A percentile compares a stretch with the other conserved stretches of the same genome.
Evolutionary conservation across 2,888 invertebrate genomes (phyloP).

Genomic region (Acleris holmiana): DNA sequence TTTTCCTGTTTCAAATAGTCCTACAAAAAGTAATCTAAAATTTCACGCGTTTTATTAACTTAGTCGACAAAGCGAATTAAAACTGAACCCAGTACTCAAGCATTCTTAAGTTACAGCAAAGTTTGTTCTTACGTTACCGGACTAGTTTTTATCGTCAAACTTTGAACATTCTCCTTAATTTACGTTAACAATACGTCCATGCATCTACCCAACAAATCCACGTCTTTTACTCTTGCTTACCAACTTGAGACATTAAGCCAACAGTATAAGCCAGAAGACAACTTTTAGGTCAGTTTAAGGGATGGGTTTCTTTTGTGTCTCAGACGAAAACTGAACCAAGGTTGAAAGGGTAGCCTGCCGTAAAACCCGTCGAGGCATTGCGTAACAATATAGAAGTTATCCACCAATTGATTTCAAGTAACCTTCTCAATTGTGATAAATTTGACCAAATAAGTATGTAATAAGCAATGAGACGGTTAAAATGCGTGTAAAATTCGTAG

Average conservation of each 20-base stretch:
- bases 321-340: not conserved
- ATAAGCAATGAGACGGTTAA: no score
- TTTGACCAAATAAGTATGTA: no score
- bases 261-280: conserved; percentile 1
- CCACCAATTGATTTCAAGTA: no score
- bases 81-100: conserved; percentile 54
- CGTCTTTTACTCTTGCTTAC: conserved; percentile 14
- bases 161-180: conserved; percentile 68
- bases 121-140: conserved; percentile 65
- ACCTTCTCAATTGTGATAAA: no score
- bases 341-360: not conserved
- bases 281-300: conserved; percentile 6
- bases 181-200: conserved; percentile 50
- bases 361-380: not conserved
- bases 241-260: conserved; percentile 19
- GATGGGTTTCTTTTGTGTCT: not conserved
- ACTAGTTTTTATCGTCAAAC: conserved; percentile 79
- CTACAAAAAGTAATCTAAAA: no score
- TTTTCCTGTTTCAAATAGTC: no score
- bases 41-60: not conserved
- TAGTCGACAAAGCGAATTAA: conserved; percentile 65
- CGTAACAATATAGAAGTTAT: not conserved
- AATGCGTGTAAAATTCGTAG: no score
- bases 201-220: conserved; percentile 40
- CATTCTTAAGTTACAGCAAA: conserved; percentile 56